Conservation (phyloP, 2,888 invertebrate species). For the Eupithecia inturbata region DNA sequence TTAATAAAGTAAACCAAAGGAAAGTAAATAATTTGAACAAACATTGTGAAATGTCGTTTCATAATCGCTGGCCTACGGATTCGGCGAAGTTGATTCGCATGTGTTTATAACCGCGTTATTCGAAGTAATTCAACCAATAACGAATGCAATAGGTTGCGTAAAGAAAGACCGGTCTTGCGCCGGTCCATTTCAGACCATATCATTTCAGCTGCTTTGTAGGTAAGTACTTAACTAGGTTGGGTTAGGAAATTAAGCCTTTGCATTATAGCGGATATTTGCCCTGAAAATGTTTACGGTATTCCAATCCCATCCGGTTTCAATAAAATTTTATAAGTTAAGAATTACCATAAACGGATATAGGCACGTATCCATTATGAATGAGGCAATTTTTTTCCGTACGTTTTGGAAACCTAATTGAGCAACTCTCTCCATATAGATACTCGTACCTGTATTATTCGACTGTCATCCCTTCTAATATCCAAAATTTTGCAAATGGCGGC, state of each 20-base stretch:
- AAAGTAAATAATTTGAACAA: conserved; percentile 19
- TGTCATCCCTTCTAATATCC: neutral
- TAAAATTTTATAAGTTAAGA: conserved; percentile 6
- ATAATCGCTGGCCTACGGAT: conserved; percentile 30
- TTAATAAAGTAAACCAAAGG: neutral
- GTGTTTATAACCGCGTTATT: conserved; percentile 72
- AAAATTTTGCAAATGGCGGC: neutral
- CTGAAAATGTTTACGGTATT: neutral
- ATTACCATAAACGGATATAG: neutral
- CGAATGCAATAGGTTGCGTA: conserved; percentile 77
- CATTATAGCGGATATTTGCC: conserved; percentile 36
- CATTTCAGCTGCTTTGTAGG: conserved; percentile 55
- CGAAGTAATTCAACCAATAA: conserved; percentile 69
- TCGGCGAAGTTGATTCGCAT: conserved; percentile 40
- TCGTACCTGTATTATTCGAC: neutral
- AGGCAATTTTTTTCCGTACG: neutral
- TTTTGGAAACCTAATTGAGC: neutral
- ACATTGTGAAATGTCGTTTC: conserved; percentile 34
- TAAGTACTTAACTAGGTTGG: conserved; percentile 30
- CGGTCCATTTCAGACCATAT: conserved; percentile 74
- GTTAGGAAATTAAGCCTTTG: conserved; percentile 42
- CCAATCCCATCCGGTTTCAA: neutral
- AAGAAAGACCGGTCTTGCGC: conserved; percentile 72
- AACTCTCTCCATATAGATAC: neutral
- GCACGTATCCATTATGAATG: neutral